Evolutionary conservation across 2,888 invertebrate genomes (phyloP).

Genomic region (Cataglyphis rosenhaueri): DNA sequence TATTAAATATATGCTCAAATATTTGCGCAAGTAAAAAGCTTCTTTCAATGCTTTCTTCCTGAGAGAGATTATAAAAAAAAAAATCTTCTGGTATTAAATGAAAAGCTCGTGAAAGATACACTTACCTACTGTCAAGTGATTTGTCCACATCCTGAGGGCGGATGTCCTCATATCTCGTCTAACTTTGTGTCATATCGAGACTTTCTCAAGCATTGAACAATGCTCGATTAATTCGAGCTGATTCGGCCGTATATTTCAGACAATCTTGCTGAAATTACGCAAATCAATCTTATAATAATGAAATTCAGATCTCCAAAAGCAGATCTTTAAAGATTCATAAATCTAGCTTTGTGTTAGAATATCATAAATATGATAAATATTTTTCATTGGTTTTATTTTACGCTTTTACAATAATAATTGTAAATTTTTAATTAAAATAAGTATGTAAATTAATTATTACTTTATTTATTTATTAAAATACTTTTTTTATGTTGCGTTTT

Average conservation of each 20-base stretch:
- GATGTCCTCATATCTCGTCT: conserved; percentile 52
- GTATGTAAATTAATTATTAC: background rate
- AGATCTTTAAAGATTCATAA: background rate
- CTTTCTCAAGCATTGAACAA: conserved; percentile 46
- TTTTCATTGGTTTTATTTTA: background rate
- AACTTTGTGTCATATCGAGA: conserved; percentile 58
- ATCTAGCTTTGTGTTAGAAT: background rate
- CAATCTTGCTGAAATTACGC: conserved; percentile 25
- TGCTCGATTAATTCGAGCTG: conserved; percentile 12
- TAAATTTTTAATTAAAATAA: background rate
- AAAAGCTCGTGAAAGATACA: conserved; percentile 24
- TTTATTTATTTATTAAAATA: background rate
- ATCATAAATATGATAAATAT: background rate
- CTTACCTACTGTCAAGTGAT: conserved; percentile 69
- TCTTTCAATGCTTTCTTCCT: conserved; percentile 19
- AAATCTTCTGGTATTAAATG: conserved; percentile 10
- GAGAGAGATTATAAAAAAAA: conserved; percentile 5
- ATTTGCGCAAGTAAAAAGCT: conserved; percentile 12
- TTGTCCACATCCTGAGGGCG: conserved; percentile 64
- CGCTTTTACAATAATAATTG: background rate
- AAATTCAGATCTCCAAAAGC: background rate
- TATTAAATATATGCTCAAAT: background rate
- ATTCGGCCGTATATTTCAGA: conserved; percentile 13
- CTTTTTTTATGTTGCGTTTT: background rate
- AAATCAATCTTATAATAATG: conserved; percentile 10